Evolutionary conservation across 2,113 vertebrate genomes (phyloP), one percentile per base, ranked within the genome.

Genomic region (Paratilapia polleni): DNA sequence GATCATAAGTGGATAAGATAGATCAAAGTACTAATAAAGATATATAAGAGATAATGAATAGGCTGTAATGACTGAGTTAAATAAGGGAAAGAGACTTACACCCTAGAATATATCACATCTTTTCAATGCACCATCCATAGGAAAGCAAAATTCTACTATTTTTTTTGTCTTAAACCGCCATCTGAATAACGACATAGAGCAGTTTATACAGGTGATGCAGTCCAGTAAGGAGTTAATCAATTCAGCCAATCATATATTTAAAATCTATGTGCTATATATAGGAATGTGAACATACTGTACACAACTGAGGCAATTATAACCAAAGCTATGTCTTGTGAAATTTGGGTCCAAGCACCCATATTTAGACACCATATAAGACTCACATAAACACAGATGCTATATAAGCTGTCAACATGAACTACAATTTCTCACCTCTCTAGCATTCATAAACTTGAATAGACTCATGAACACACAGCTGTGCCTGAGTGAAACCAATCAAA

Each of bases 131-230:
- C 28, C 28, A 31, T 31, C 28, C 28, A 31, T 4, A 31, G n/a
- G 1, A 66, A 10, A 17, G 4, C 1, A 66, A 66, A 66, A 43
- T 17, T 0, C 0, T 31, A 31, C 28, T 31, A 31, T 31, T 3
- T 12, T 15, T 24, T 64, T 38, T 41, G 10, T 10, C 0, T 3
- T 43, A 43, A 66, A 24, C 63, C 15, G 36, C n/a, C 28, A 3
- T 31, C 28, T 31, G 2, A 4, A 31, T 31, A 31, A 31, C 2
- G 28, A 31, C 28, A 31, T 31, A 31, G 3, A 31, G 28, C 4
- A 31, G 28, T 31, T 31, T 31, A 31, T 31, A 4, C 28, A 31
- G 28, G 28, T 31, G 28, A 31, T 31, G 28, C 28, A 31, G 4
- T 31, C 28, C 4, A 31, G 3, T 31, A 31, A 64, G 62, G 38